phyloP scores from a whole-genome alignment of 2,888 invertebrate species.

The Endomychus coccineus region DNA sequence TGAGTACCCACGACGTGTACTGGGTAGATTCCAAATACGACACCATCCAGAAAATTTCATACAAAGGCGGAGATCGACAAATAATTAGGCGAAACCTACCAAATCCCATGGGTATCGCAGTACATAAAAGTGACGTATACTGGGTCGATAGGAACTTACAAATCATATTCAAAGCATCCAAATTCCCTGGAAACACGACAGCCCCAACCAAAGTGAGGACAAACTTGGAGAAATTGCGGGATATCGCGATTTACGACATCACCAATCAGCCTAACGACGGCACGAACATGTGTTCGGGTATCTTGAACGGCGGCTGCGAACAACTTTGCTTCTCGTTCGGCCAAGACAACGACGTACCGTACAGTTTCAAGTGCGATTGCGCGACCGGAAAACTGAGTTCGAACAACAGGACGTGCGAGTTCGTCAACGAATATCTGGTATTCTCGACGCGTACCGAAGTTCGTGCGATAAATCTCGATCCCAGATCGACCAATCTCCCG shows the following conservation, averaged over 20 bases:
- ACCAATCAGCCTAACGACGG: slow-evolving; percentile 81
- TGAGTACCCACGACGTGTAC: slow-evolving; percentile 89
- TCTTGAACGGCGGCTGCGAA: slow-evolving; percentile 79
- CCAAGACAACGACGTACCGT: slow-evolving; percentile 49
- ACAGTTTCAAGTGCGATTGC: slow-evolving; percentile 77
- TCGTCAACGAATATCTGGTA: slow-evolving; percentile 82
- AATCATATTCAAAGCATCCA: slow-evolving; percentile 74
- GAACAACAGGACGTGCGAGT: slow-evolving; percentile 62
- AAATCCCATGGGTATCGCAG: slow-evolving; percentile 88
- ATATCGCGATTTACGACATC: slow-evolving; percentile 85
- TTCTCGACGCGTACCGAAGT: slow-evolving; percentile 94
- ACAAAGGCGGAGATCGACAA: slow-evolving; percentile 71
- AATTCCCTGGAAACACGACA: slow-evolving; percentile 64
- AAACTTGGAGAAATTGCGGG: slow-evolving; percentile 77
- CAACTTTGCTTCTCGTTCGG: slow-evolving; percentile 95
- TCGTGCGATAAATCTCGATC: slow-evolving; percentile 81
- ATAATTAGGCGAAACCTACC: slow-evolving; percentile 81
- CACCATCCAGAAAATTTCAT: slow-evolving; percentile 87
- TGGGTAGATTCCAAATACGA: slow-evolving; percentile 97
- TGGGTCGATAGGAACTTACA: slow-evolving; percentile 93
- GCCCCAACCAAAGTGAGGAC: slow-evolving; percentile 68
- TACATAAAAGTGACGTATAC: slow-evolving; percentile 76
- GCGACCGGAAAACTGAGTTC: slow-evolving; percentile 71
- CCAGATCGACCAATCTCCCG: slow-evolving; percentile 70
- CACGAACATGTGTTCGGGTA: slow-evolving; percentile 69